A percentile compares a stretch with the other conserved stretches of the same genome.
These are phyloP conservation scores for Cremastinae sp. DNA, from an alignment of 2,888 invertebrate species.

Conservation along the genomic window DNA sequence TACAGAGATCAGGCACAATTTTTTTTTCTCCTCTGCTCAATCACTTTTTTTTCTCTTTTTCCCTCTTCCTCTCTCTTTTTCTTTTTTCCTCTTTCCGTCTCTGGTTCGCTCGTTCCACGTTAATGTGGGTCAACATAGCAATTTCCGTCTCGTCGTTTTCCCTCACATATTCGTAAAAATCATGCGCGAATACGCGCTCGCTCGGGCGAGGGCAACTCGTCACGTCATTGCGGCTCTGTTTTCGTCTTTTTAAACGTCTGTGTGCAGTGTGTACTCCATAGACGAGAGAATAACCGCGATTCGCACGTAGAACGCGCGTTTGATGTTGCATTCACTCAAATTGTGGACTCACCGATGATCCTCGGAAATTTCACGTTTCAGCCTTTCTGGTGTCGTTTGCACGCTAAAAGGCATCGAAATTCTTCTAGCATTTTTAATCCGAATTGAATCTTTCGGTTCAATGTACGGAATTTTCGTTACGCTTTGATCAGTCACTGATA, in stretches of 20 bases:
- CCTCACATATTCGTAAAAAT: conserved; percentile 32
- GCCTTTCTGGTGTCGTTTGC: no score
- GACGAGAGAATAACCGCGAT: conserved; percentile 48
- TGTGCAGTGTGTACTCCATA: conserved; percentile 23
- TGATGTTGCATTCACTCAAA: conserved; percentile 8
- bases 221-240: neutral
- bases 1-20: conserved; percentile 36
- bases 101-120: conserved; percentile 9
- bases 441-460: no score
- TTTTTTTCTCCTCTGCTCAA: conserved; percentile 14
- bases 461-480: no score
- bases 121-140: conserved; percentile 56
- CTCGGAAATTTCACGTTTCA: neutral
- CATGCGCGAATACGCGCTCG: conserved; percentile 6
- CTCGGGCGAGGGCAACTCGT: neutral
- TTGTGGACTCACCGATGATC: conserved; percentile 1
- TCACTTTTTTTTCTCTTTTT: neutral
- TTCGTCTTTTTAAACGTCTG: neutral
- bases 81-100: conserved; percentile 5
- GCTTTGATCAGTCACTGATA: no score
- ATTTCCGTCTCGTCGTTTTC: conserved; percentile 59
- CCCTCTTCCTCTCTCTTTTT: neutral
- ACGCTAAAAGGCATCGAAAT: no score
- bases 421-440: no score
- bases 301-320: conserved; percentile 54